A percentile compares a stretch with the other conserved stretches of the same genome.
Conservation (phyloP, 2,888 invertebrate species). For the Drosophila melanosoma region DNA sequence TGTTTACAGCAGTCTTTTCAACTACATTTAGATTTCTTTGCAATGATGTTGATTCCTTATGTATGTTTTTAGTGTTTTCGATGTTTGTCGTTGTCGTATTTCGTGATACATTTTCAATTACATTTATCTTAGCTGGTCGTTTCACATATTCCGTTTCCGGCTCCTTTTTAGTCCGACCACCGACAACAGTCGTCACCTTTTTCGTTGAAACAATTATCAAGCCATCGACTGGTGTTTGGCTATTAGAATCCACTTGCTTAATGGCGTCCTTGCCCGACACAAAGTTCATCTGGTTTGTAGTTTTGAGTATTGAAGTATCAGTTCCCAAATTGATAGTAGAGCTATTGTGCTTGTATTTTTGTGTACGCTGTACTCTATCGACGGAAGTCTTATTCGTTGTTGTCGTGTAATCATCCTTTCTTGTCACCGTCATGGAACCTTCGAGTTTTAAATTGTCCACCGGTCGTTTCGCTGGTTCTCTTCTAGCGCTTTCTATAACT, state of each 20-base stretch:
- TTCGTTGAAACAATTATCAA: slow-evolving; percentile 86
- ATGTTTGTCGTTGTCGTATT: slow-evolving; percentile 81
- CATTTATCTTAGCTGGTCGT: slow-evolving; percentile 81
- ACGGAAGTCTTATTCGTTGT: slow-evolving; percentile 53
- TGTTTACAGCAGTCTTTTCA: slow-evolving; percentile 44
- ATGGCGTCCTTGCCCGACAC: slow-evolving; percentile 85
- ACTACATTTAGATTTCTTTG: slow-evolving; percentile 68
- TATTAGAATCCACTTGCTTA: slow-evolving; percentile 83
- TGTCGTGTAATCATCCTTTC: slow-evolving; percentile 70
- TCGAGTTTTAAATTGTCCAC: slow-evolving; percentile 88
- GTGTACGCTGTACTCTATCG: slow-evolving; percentile 62
- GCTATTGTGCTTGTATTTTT: slow-evolving; percentile 83
- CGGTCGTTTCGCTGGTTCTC: slow-evolving; percentile 86
- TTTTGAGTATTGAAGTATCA: slow-evolving; percentile 86
- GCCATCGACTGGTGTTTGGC: slow-evolving; percentile 86
- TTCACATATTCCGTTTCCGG: slow-evolving; percentile 83
- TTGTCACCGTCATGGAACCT: slow-evolving; percentile 83
- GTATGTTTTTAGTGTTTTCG: slow-evolving; percentile 77
- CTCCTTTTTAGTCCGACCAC: slow-evolving; percentile 80
- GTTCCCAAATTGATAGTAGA: slow-evolving; percentile 88
- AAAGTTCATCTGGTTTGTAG: slow-evolving; percentile 88
- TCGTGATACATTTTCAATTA: slow-evolving; percentile 83
- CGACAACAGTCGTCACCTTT: slow-evolving; percentile 85
- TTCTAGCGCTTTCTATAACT: slow-evolving; percentile 85
- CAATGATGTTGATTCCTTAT: slow-evolving; percentile 73